Evolutionary conservation across 2,113 vertebrate species (phyloP).

Genomic region (Larimichthys polyactis): DNA sequence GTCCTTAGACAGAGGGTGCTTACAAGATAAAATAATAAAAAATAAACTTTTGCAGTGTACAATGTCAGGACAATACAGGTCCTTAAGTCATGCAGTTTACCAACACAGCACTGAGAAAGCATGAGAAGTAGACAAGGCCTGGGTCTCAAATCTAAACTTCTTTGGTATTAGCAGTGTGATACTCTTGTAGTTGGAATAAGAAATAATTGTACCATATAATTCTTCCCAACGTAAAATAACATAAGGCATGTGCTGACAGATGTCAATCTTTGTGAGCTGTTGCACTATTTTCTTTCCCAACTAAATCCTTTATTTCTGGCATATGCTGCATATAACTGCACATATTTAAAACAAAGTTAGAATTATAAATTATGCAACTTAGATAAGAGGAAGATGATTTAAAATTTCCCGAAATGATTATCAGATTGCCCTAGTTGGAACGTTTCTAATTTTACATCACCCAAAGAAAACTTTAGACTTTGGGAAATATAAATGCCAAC

Average conservation of each 20-base stretch:
- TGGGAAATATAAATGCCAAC: constrained; percentile 66
- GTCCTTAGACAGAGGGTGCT: constrained; percentile 57
- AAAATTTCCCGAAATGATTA: neutral
- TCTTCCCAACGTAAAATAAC: neutral
- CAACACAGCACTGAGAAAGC: neutral
- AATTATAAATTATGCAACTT: neutral
- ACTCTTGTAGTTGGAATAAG: neutral
- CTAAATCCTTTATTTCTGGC: too few relatives aligned
- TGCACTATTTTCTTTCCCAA: neutral
- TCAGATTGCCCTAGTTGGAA: constrained; percentile 13
- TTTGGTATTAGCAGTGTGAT: neutral
- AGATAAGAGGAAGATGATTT: neutral
- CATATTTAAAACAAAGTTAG: neutral
- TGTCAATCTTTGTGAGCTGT: neutral
- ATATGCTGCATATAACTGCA: neutral
- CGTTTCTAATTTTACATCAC: constrained; percentile 58
- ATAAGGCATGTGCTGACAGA: neutral
- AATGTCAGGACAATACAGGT: neutral
- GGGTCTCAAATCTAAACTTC: neutral
- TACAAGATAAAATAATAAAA: constrained; percentile 40
- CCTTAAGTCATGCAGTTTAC: constrained; percentile 2
- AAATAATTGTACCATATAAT: neutral
- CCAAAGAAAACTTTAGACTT: constrained; percentile 75
- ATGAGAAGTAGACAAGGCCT: constrained; percentile 27
- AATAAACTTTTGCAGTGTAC: constrained; percentile 12